Conservation (phyloP, 2,888 invertebrate species). For the Aphrophora alni region DNA sequence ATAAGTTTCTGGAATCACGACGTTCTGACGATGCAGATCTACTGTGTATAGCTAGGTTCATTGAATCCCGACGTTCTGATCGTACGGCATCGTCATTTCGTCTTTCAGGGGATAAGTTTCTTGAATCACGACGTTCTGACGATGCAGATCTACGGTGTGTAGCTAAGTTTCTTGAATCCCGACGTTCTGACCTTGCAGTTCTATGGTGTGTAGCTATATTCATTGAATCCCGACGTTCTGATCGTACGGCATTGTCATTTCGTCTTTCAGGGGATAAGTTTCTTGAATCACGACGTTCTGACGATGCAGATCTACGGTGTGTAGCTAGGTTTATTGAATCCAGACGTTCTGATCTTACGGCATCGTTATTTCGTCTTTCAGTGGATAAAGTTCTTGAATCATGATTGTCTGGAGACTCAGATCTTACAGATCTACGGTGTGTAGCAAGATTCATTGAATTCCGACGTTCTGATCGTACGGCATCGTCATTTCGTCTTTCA, state of each 20-base stretch:
- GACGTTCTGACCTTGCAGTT: not conserved
- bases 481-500: not conserved
- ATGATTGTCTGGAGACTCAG: not conserved
- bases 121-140: not conserved
- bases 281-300: constrained; percentile 15
- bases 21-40: not conserved
- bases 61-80: not conserved
- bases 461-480: not conserved
- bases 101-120: not conserved
- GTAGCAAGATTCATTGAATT: not conserved
- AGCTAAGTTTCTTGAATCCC: not conserved
- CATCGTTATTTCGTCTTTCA: not conserved
- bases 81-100: not conserved
- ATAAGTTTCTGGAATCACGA: not conserved
- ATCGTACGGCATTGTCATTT: not conserved
- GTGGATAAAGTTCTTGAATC: not conserved
- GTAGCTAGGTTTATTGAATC: not conserved
- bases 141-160: not conserved
- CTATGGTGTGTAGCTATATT: not conserved
- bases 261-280: not conserved
- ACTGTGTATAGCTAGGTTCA: not conserved
- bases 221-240: not conserved
- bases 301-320: not conserved
- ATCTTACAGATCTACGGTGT: not conserved
- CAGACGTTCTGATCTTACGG: not conserved